Conservation (phyloP, 2,797 vertebrate genomes). For the Hypotaenidia philippensis region DNA sequence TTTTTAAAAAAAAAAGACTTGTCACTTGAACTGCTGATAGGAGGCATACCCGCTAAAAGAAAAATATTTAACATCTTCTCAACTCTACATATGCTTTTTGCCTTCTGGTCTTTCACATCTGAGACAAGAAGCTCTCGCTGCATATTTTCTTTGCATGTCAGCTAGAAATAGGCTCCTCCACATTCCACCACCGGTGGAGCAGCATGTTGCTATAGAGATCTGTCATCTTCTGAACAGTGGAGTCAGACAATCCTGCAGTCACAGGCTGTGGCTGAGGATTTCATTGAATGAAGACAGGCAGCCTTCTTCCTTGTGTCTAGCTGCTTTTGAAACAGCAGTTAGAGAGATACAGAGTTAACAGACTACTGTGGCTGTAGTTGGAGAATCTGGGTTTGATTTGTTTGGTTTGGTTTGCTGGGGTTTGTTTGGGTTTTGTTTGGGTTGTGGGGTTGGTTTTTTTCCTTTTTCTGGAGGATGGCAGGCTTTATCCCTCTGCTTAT, state of each 20-base stretch:
- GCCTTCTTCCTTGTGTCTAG: not conserved
- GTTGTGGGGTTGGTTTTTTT: not conserved
- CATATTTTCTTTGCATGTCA: not conserved
- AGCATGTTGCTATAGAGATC: constrained; percentile 40
- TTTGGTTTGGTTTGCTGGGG: not conserved
- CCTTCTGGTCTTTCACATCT: constrained; percentile 49
- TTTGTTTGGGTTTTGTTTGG: not conserved
- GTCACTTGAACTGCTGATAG: not conserved
- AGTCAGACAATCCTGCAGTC: not conserved
- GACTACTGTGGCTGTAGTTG: not conserved
- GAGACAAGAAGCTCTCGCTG: constrained; percentile 21
- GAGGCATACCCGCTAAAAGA: not conserved
- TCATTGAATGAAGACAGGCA: not conserved
- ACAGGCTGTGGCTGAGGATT: not conserved
- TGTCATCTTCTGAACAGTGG: not conserved
- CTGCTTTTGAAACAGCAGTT: not conserved
- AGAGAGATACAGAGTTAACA: not conserved
- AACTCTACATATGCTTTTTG: constrained; percentile 42
- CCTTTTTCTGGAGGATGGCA: not conserved
- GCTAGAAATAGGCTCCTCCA: not conserved
- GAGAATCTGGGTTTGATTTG: not conserved
- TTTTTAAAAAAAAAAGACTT: not conserved
- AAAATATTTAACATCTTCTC: constrained; percentile 32
- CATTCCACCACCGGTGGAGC: not conserved
- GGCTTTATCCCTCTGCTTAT: constrained; percentile 32